These are phyloP conservation scores for Turritopsis rubra DNA, from an alignment of 30 jellyfish, hydroid and myxozoan genomes.

Conservation along the genomic window DNA sequence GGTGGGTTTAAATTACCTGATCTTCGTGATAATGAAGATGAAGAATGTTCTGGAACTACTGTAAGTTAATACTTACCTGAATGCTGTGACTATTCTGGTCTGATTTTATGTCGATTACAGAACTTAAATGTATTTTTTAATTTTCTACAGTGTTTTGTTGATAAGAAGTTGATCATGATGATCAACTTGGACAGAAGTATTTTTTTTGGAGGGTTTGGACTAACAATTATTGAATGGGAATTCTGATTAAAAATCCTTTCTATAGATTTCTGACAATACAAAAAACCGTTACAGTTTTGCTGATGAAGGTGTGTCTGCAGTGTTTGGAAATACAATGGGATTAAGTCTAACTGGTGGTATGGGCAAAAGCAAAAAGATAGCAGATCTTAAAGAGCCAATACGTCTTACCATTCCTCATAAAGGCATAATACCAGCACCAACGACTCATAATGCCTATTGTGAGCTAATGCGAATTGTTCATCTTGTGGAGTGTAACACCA, in stretches of 20 bases:
- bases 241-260: background rate
- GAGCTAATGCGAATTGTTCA: conserved; percentile 25
- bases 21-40: background rate
- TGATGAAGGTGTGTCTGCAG: conserved; percentile 8
- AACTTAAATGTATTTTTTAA: too few relatives aligned
- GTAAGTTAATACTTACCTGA: too few relatives aligned
- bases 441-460: conserved; percentile 25
- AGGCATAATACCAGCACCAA: conserved; percentile 16
- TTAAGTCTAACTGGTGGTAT: conserved; percentile 7
- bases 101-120: too few relatives aligned
- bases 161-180: too few relatives aligned
- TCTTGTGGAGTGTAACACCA: conserved; percentile 16
- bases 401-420: conserved; percentile 16
- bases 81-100: too few relatives aligned
- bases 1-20: background rate
- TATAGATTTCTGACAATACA: background rate
- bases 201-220: too few relatives aligned
- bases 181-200: too few relatives aligned
- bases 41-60: conserved; percentile 3
- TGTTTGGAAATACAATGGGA: conserved; percentile 18
- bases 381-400: conserved; percentile 24
- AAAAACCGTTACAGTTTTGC: conserved; percentile 21
- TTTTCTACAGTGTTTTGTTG: too few relatives aligned
- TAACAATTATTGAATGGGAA: too few relatives aligned
- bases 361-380: background rate